Evolutionary conservation across 1,140 invertebrate species (phyloP), one percentile per base, ranked within the genome.

Genomic region (Panagrolaimus sp.): DNA sequence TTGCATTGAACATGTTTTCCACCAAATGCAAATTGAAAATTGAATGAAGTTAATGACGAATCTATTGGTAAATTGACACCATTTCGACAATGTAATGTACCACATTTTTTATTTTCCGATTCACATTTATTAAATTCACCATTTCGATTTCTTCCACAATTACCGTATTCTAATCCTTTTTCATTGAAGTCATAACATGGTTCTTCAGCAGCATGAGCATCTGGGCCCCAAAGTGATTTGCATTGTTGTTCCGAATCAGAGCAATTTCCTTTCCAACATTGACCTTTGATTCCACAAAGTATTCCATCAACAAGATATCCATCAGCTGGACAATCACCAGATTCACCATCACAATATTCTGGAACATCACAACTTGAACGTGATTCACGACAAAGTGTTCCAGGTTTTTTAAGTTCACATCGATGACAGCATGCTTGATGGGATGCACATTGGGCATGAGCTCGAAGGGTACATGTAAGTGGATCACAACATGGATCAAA

Each of bases 231-330:
- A 16, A 81, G 48, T 9, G 74, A 47, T 63, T 77, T 69, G 63
- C 79, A 81, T 68, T 81, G 79, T 27, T 67, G 53, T 48, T 81
- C 74, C 14, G 69, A 46, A 73, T 81, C 79, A 3, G 73, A 69
- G 65, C 80, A 83, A 42, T 81, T 78, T 27, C 80, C 80, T 46
- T 81, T 73, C 80, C 80, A 81, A 61, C 80, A 81, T 43, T 78
- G 74, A 45, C 81, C 82, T 51, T 82, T 76, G 3, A 81, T 51
- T 51, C 77, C 82, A 65, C 81, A 82, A 9, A 64, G 42, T 8
- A 76, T 74, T 11, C 81, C 81, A 70, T 82, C 82, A 42, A 82
- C 67, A 23, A 83, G 67, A 68, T 82, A 73, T 45, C 78, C 79
- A 51, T 82, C 80, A 11, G 75, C 16, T 0, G 80, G 80, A 67